phyloP scores from a whole-genome alignment of 2,113 vertebrate genomes.

The Salvator merianae region DNA sequence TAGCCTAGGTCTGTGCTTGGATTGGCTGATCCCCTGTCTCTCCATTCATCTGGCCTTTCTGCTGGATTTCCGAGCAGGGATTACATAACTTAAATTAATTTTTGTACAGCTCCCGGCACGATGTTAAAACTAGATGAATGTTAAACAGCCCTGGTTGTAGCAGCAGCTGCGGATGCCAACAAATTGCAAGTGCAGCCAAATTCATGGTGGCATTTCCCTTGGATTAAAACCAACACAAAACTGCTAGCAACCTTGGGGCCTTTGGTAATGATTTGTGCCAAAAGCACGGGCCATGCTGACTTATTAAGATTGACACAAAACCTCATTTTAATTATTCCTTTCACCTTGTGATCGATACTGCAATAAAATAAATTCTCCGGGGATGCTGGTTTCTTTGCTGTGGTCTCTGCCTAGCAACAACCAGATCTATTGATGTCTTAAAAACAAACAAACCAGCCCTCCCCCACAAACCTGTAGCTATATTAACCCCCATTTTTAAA shows the following conservation, averaged over 20 bases:
- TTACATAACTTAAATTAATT: neutral
- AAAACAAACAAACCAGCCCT: too few species aligned
- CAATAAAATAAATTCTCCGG: conserved; percentile 22
- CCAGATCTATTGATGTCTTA: neutral
- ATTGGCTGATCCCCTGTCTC: neutral
- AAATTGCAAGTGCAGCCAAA: neutral
- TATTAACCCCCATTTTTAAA: neutral
- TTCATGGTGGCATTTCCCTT: neutral
- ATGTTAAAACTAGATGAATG: too few species aligned
- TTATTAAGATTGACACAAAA: conserved; percentile 19
- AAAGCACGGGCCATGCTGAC: neutral
- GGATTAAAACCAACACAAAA: neutral
- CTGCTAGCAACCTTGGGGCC: neutral
- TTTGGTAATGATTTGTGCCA: conserved; percentile 12
- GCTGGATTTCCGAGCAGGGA: neutral
- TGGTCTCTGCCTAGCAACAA: conserved; percentile 8
- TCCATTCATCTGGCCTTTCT: neutral
- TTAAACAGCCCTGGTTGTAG: neutral
- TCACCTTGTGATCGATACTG: conserved; percentile 8
- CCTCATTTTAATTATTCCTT: conserved; percentile 25
- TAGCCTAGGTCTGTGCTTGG: neutral
- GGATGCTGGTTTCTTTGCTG: neutral
- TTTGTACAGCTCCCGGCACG: neutral
- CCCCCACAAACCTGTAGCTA: neutral
- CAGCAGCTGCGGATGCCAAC: neutral